These are phyloP conservation scores for Ormia ochracea DNA, from an alignment of 2,888 invertebrate genomes.

Conservation along the genomic window DNA sequence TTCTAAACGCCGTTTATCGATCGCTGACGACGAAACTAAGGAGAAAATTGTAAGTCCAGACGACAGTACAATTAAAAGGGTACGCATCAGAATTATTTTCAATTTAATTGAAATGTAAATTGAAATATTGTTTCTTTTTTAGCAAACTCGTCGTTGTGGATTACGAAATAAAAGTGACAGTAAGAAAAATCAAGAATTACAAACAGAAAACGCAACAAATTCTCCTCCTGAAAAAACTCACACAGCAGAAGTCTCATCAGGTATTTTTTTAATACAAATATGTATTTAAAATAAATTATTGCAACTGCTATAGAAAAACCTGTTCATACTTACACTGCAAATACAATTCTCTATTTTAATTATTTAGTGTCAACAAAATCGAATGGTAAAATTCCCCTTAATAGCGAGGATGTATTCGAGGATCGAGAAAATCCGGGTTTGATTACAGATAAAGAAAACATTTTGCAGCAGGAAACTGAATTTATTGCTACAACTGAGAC, in stretches of 20 bases:
- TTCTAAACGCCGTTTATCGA: slow-evolving; percentile 28
- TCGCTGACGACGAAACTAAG: slow-evolving; percentile 43
- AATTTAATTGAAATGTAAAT: background rate
- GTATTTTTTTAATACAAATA: slow-evolving; percentile 17
- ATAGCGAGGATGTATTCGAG: slow-evolving; percentile 49
- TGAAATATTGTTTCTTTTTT: slow-evolving; percentile 4
- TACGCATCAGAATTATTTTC: background rate
- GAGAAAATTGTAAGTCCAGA: slow-evolving; percentile 27
- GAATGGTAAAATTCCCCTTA: background rate
- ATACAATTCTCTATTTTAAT: background rate
- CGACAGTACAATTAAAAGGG: slow-evolving; percentile 45
- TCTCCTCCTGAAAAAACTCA: slow-evolving; percentile 28
- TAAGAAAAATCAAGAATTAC: slow-evolving; percentile 35
- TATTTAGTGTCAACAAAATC: slow-evolving; percentile 18
- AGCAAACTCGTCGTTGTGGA: slow-evolving; percentile 54
- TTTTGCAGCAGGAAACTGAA: slow-evolving; percentile 39
- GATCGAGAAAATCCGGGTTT: slow-evolving; percentile 31
- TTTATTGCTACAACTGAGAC: slow-evolving; percentile 4
- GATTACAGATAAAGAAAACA: slow-evolving; percentile 44
- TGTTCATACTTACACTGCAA: background rate
- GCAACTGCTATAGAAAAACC: background rate
- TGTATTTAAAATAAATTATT: background rate
- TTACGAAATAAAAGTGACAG: slow-evolving; percentile 55
- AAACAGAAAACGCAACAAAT: slow-evolving; percentile 38
- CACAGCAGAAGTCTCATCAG: slow-evolving; percentile 22